Evolutionary conservation across 2,797 vertebrate species (phyloP), one percentile per base, ranked within the genome.

Genomic region (Anabas testudineus): DNA sequence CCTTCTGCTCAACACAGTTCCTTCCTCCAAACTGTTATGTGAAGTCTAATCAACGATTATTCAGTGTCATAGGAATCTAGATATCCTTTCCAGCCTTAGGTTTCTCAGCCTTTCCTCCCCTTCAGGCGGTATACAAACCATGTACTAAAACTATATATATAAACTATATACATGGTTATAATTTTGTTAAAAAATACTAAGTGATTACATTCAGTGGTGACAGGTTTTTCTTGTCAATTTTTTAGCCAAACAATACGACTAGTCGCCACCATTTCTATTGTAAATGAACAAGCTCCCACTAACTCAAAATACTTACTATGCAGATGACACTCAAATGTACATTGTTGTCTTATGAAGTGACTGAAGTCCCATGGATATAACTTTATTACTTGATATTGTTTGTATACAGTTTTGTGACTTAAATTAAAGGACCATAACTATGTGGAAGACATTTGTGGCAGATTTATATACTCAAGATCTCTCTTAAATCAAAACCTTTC

Each of bases 11-110:
- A n/a, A n/a, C n/a, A 9, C 39, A 76, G 36, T 67, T 67, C 19
- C 32, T 15, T 18, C 5, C 13, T 13, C 6, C 34, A 8, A 34
- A 34, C 34, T 36, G 16, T 21, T 32, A 32, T 16, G 18, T 28
- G n/a, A 56, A 71, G 13, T 37, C 21, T 24, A 7, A 69, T 54
- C 71, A 62, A 43, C 67, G 16, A 65, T 49, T 48, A 59, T 74
- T 68, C 13, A 0, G 28, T 60, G 30, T 21, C 43, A 32, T 32
- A 41, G 37, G 57, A 61, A 51, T 51, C 26, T 43, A 18, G 15
- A 57, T 18, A 5, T 10, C 53, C 14, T 14, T 12, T 47, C 14
- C 10, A 46, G 21, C 9, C 19, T 46, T 45, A 21, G 4, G 28
- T 68, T 39, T 37, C 15, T 68, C 19, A 24, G 15, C 28, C 42